Evolutionary conservation across 2,113 vertebrate genomes (phyloP).

Genomic region (Bubo scandiacus): DNA sequence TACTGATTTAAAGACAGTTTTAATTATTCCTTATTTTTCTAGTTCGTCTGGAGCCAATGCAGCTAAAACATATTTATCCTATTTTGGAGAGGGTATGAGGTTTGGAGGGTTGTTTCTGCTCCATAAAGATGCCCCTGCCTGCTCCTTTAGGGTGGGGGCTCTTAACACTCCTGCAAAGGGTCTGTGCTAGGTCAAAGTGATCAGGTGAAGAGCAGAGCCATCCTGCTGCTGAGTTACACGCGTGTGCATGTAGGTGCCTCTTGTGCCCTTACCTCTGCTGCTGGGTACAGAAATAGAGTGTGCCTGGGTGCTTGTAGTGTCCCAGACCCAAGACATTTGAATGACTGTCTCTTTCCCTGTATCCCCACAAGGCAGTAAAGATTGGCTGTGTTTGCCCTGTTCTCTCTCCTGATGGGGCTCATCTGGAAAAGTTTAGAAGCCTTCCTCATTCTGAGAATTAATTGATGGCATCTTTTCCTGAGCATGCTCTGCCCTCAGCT

Average conservation of each 20-base stretch:
- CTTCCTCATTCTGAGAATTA: neutral
- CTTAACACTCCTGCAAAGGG: neutral
- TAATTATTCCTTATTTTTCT: neutral
- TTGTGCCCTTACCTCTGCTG: neutral
- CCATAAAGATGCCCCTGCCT: neutral
- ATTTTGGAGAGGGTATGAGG: neutral
- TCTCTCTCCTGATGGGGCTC: neutral
- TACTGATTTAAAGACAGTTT: neutral
- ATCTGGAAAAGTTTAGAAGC: neutral
- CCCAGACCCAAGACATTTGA: accelerated
- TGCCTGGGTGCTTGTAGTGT: neutral
- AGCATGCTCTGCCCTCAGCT: neutral
- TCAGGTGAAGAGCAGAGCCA: neutral
- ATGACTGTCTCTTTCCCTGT: neutral
- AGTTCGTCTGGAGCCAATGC: neutral
- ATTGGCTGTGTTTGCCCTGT: neutral
- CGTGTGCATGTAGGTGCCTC: accelerated
- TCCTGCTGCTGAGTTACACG: accelerated
- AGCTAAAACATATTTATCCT: neutral
- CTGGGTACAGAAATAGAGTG: accelerated
- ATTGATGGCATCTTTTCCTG: neutral
- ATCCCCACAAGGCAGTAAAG: neutral
- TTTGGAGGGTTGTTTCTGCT: neutral
- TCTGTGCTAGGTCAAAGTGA: neutral
- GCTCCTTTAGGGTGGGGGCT: neutral